Evolutionary conservation across 2,888 invertebrate genomes (phyloP), one percentile per base, ranked within the genome.

Genomic region (Acleris laterana): DNA sequence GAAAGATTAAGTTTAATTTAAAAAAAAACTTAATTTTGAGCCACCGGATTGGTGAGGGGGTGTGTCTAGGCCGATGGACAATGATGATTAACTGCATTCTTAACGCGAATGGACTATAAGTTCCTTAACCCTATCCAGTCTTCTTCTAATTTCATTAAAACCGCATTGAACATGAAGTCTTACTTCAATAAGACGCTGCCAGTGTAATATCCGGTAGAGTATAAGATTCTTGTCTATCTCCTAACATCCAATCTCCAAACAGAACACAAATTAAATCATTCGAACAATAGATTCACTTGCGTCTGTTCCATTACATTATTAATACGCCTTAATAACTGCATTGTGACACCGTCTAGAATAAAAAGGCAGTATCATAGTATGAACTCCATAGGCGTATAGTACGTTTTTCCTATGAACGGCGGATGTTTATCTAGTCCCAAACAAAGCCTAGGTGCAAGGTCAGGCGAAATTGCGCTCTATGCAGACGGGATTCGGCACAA

Each of bases 381-480:
- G 32, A 32, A 0, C 4, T 32, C 32, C 32, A 32, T 46, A 63
- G 1, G 32, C 32, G 32, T 9, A 32, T 32, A 32, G 2, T 2
- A 9, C 32, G 9, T 7, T 28, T 28, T 28, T 9, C 1, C 32
- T 32, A 9, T 32, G 32, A 9, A 32, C 32, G 2, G 32, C 32
- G 9, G 32, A 32, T 64, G 46, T 6, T 17, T 53, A 59, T 60
- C 60, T 46, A 57, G 44, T n/a, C 22, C 46, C 46, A 25, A 19
- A 60, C 59, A 60, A 55, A 55, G 49, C 20, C 44, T 56, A 56
- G 56, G 5, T 17, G 38, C 60, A 60, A 64, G 64, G 64, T 55
- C 64, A 20, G 17, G 55, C 49, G 53, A 64, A 60, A 55, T 64
- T 49, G 59, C 11, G 28, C 64, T 48, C 60, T 60, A 49, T 64